Evolutionary conservation across 2,797 vertebrate species (phyloP).

Genomic region (Mormyrops boulengeri): DNA sequence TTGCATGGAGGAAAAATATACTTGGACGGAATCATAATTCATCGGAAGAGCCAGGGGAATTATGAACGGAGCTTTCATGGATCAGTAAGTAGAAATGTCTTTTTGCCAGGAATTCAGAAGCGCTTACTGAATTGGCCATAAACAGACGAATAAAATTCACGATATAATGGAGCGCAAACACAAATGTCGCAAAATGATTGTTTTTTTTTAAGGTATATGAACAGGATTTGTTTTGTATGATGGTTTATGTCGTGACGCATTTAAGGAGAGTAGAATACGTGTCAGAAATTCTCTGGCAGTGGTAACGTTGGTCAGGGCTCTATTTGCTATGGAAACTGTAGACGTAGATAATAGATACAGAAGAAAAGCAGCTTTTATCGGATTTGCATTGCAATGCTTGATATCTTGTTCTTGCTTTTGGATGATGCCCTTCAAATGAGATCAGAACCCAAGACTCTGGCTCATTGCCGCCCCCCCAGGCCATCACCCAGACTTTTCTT

Average conservation of each 20-base stretch:
- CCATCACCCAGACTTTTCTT: background rate
- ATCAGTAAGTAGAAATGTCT: background rate
- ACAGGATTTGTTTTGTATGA: background rate
- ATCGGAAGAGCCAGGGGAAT: slow-evolving; percentile 5
- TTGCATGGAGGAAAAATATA: background rate
- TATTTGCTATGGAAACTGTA: background rate
- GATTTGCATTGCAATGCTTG: background rate
- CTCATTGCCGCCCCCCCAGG: background rate
- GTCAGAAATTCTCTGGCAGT: background rate
- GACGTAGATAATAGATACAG: background rate
- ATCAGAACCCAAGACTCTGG: background rate
- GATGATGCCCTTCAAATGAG: background rate
- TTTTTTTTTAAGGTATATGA: background rate
- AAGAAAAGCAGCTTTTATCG: background rate
- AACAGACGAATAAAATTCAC: background rate
- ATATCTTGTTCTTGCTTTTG: background rate
- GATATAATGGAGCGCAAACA: background rate
- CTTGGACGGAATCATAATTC: slow-evolving; percentile 5
- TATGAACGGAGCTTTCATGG: background rate
- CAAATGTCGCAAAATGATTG: background rate
- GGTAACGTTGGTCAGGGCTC: background rate
- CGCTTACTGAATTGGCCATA: slow-evolving; percentile 5
- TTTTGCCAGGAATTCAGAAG: background rate
- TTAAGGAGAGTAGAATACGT: background rate
- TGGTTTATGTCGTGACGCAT: background rate